Evolutionary conservation across 1,140 invertebrate genomes (phyloP).

Genomic region (Ceratina calcarata): DNA sequence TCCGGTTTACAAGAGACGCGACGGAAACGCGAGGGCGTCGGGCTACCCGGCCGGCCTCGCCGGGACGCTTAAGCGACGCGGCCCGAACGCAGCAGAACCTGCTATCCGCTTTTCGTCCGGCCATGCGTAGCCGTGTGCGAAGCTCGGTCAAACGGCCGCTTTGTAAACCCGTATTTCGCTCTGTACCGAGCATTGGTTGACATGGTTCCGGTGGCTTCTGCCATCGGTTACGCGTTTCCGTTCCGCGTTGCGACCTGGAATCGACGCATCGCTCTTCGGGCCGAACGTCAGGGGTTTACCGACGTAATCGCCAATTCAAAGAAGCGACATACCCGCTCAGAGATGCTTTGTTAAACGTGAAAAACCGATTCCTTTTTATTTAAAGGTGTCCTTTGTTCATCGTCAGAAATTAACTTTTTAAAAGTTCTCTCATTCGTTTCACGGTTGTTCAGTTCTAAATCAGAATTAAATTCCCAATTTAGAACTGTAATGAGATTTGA

Average conservation of each 20-base stretch:
- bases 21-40: slow-evolving; percentile 17
- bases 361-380: too few species aligned
- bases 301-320: background rate
- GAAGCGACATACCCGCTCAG: background rate
- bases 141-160: slow-evolving; percentile 66
- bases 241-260: slow-evolving; percentile 37
- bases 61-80: slow-evolving; percentile 6
- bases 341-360: too few species aligned
- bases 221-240: slow-evolving; percentile 53
- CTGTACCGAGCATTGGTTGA: slow-evolving; percentile 47
- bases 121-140: slow-evolving; percentile 61
- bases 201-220: slow-evolving; percentile 59
- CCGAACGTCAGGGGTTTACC: background rate
- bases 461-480: too few species aligned
- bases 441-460: too few species aligned
- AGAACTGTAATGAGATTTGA: too few species aligned
- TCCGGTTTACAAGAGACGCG: slow-evolving; percentile 19
- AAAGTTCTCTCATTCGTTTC: too few species aligned
- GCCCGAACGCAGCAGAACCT: slow-evolving; percentile 10
- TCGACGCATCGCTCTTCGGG: slow-evolving; percentile 25
- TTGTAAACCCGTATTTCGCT: slow-evolving; percentile 67
- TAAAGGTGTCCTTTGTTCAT: too few species aligned
- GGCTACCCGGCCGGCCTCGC: slow-evolving; percentile 18
- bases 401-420: too few species aligned
- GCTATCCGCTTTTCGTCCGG: slow-evolving; percentile 52